These are phyloP conservation scores for Corella eumyota DNA, from an alignment of 23 tunicate genomes.

Conservation along the genomic window DNA sequence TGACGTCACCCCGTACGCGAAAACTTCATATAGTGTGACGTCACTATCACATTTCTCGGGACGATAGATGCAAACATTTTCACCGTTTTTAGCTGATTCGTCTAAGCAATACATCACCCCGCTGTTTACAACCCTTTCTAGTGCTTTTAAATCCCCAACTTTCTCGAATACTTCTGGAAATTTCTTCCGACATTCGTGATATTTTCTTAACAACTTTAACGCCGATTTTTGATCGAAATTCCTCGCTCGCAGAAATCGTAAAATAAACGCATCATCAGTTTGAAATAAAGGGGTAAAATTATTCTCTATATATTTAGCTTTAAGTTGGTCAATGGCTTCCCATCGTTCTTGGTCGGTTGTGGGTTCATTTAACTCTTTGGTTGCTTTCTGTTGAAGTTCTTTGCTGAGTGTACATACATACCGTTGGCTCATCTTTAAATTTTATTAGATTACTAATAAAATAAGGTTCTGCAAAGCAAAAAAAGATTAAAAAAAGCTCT, in stretches of 20 bases:
- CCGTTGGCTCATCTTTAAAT: no score
- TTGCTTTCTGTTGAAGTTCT: not conserved
- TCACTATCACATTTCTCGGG: not conserved
- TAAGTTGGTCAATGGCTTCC: not conserved
- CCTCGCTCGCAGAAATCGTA: not conserved
- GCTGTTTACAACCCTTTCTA: not conserved
- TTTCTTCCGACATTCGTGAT: not conserved
- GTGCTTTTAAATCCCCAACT: not conserved
- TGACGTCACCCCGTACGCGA: not conserved
- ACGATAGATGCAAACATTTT: not conserved
- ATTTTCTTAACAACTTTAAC: not conserved
- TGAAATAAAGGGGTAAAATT: not conserved
- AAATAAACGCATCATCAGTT: not conserved
- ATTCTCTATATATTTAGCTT: not conserved
- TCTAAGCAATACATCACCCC: not conserved
- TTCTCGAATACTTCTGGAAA: not conserved
- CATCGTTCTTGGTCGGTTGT: not conserved
- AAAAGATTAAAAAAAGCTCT: no score
- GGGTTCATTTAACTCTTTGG: slow-evolving; percentile 2
- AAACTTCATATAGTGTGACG: not conserved
- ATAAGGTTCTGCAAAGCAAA: no score
- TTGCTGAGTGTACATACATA: not conserved
- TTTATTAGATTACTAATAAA: no score
- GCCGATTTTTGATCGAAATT: not conserved
- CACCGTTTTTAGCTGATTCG: not conserved